phyloP scores from a whole-genome alignment of 2,797 vertebrate genomes.

The Corythornis leucogaster region DNA sequence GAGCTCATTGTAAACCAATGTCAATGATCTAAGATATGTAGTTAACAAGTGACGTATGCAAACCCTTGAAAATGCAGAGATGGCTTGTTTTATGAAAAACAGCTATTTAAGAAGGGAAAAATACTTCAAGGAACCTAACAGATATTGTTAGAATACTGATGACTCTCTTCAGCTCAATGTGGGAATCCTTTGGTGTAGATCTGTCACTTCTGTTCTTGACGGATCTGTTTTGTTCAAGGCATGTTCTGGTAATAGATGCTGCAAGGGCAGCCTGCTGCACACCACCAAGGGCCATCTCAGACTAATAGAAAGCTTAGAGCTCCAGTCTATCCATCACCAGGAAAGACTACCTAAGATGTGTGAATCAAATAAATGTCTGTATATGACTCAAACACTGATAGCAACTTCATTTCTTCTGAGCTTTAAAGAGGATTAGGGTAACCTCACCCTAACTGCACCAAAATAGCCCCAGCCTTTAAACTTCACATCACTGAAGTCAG shows the following conservation, averaged over 20 bases:
- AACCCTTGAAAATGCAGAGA: not conserved
- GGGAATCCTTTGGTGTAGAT: slow-evolving; percentile 25
- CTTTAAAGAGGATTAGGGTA: slow-evolving; percentile 1
- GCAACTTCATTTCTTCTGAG: slow-evolving; percentile 25
- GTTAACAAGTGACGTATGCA: rapidly evolving
- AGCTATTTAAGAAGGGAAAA: not conserved
- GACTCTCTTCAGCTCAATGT: not conserved
- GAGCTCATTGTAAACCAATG: not conserved
- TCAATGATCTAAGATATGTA: not conserved
- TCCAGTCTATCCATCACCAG: slow-evolving; percentile 32
- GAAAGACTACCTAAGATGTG: not conserved
- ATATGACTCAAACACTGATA: not conserved
- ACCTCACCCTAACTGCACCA: not conserved
- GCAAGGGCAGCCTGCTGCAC: slow-evolving; percentile 6
- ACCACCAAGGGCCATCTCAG: slow-evolving; percentile 7
- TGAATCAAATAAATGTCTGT: slow-evolving; percentile 26
- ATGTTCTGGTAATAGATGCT: slow-evolving; percentile 28
- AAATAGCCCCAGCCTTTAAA: not conserved
- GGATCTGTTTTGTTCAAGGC: slow-evolving; percentile 49
- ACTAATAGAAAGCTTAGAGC: slow-evolving; percentile 36
- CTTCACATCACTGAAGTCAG: not conserved
- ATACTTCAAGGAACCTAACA: not conserved
- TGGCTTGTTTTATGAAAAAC: not conserved
- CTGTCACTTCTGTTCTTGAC: slow-evolving; percentile 33
- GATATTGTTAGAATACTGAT: slow-evolving; percentile 16